Evolutionary conservation across 1,140 invertebrate genomes (phyloP), one percentile per base, ranked within the genome.

Genomic region (Tyrophagus putrescentiae): DNA sequence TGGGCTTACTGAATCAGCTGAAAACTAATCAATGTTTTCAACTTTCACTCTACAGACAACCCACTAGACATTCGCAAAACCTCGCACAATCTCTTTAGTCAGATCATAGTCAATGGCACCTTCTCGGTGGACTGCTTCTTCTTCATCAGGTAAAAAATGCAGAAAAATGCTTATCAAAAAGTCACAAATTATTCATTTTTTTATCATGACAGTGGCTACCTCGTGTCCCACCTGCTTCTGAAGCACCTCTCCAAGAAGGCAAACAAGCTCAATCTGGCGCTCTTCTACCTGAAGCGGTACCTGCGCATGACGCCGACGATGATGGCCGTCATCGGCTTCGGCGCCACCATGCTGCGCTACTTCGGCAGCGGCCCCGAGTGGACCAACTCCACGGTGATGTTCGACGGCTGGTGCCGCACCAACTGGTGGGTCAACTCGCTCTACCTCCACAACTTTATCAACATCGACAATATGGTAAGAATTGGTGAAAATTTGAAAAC

Each of bases 361-460:
- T 3, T 68, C 7, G 63, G 63, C n/a, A 33, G 48, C n/a, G 68
- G 68, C 16, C 68, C 68, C 2, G 44, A 58, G 16, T 68, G 68
- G 68, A n/a, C 57, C 0, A 33, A 52, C 3, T 56, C 50, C 9
- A 68, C 64, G 21, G 27, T 34, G 25, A 68, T 67, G 64, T 68
- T 63, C 31, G 65, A 68, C 34, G 16, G 13, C 0, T 68, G 67
- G 67, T 71, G 70, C 54, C 60, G 62, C 36, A 54, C 64, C 7
- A 67, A 67, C 53, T 70, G 69, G 67, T 71, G 67, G 68, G 57
- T 65, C 7, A 71, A 71, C 54, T 39, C 63, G 0, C 44, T 68
- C 1, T 69, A 69, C 45, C 31, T 68, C 7, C 66, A 67, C 16
- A 71, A 71, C 60, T 66, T 71, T 41, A 42, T 70, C 23, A 60